A percentile compares a stretch with the other conserved stretches of the same genome.
These are phyloP conservation scores for Oncorhynchus clarkii DNA, from an alignment of 2,113 vertebrate genomes.

Conservation along the genomic window DNA sequence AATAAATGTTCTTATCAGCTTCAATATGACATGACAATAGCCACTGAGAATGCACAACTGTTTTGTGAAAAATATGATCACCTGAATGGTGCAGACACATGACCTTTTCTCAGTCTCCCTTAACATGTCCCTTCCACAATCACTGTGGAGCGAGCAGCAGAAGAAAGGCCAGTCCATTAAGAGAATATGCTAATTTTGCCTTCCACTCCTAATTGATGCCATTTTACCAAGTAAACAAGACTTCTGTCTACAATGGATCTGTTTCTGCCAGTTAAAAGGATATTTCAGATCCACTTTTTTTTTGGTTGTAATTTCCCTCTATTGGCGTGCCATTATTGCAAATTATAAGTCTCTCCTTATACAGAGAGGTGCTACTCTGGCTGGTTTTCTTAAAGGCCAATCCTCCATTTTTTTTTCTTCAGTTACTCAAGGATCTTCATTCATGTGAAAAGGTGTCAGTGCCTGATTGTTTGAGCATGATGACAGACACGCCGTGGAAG, in stretches of 20 bases:
- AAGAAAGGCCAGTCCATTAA: constrained; percentile 84
- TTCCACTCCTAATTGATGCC: constrained; percentile 83
- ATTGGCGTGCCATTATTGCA: constrained; percentile 88
- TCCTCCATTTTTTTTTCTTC: constrained; percentile 70
- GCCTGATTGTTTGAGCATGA: constrained; percentile 71
- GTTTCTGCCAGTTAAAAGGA: constrained; percentile 78
- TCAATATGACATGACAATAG: constrained; percentile 72
- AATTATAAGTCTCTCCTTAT: constrained; percentile 83
- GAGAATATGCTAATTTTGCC: constrained; percentile 83
- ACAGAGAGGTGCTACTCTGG: constrained; percentile 76
- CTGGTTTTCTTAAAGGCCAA: constrained; percentile 78
- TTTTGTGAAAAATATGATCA: constrained; percentile 81
- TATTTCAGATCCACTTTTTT: constrained; percentile 77
- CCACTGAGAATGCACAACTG: constrained; percentile 76
- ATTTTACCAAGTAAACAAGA: constrained; percentile 86
- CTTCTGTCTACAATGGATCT: constrained; percentile 73
- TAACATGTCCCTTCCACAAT: constrained; percentile 81
- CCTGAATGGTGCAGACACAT: constrained; percentile 78
- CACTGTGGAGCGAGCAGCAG: constrained; percentile 64
- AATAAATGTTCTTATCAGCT: constrained; percentile 53
- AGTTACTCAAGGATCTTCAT: constrained; percentile 76
- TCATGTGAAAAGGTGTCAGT: constrained; percentile 82
- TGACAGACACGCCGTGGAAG: constrained; percentile 79
- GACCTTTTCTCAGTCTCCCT: constrained; percentile 80
- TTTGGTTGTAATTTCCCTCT: constrained; percentile 75